phyloP scores from a whole-genome alignment of 30 jellyfish, hydroid and myxozoan genomes.

The Chironex yamaguchii region DNA sequence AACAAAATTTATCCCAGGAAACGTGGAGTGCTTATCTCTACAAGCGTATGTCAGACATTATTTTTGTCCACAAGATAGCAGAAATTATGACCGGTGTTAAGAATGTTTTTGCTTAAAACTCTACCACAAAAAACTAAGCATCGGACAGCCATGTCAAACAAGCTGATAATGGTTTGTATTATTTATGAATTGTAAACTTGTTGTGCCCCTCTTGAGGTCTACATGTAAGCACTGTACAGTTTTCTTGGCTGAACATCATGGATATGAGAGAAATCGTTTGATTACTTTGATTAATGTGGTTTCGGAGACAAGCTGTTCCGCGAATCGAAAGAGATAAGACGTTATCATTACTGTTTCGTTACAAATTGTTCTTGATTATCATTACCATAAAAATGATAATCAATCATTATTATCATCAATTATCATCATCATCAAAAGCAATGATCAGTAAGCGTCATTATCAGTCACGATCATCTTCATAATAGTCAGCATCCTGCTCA shows the following conservation, averaged over 20 bases:
- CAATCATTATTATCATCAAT: neutral
- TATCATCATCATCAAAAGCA: neutral
- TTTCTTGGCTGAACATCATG: neutral
- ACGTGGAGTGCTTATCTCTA: too few species aligned
- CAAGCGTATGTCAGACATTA: too few species aligned
- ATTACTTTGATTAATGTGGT: neutral
- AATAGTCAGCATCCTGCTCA: neutral
- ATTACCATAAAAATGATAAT: neutral
- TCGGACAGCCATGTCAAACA: too few species aligned
- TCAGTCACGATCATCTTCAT: neutral
- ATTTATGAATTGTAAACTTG: too few species aligned
- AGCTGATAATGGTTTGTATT: too few species aligned
- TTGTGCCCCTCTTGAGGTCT: too few species aligned
- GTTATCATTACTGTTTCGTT: neutral
- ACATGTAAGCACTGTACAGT: constrained; percentile 29
- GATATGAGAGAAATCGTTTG: neutral
- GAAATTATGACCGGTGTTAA: too few species aligned
- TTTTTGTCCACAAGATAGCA: too few species aligned
- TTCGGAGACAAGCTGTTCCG: neutral
- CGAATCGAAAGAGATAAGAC: neutral
- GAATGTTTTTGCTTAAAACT: too few species aligned
- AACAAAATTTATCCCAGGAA: too few species aligned
- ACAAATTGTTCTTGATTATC: neutral
- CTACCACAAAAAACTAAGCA: too few species aligned
- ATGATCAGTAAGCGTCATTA: neutral